Percentiles rank a stretch among this genome's conserved stretches.
Conservation (phyloP, 2,113 vertebrate genomes). For the Pyxicephalus adspersus region DNA sequence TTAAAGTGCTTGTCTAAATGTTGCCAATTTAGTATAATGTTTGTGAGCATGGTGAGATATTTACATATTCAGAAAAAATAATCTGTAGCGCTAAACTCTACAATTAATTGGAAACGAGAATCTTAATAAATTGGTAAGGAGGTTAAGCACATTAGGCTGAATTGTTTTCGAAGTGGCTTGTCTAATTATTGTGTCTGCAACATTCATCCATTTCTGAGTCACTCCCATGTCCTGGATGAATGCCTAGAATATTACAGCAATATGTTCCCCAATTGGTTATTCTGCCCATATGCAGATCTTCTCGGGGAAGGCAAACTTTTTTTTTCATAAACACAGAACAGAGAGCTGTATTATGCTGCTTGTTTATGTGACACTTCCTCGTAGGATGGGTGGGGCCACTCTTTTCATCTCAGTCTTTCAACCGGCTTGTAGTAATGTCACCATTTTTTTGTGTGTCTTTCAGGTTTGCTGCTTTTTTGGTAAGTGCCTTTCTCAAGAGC, state of each 20-base stretch:
- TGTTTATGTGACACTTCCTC: slow-evolving; percentile 49
- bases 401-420: slow-evolving; percentile 64
- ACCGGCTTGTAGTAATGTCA: slow-evolving; percentile 52
- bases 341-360: slow-evolving; percentile 53
- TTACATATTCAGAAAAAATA: slow-evolving; percentile 53
- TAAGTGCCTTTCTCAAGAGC: slow-evolving; percentile 83
- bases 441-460: neutral
- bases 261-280: slow-evolving; percentile 71
- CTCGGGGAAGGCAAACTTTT: slow-evolving; percentile 59
- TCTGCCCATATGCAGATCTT: slow-evolving; percentile 61
- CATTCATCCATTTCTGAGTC: slow-evolving; percentile 79
- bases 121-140: slow-evolving; percentile 68
- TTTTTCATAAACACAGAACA: slow-evolving; percentile 53
- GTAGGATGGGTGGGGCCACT: slow-evolving; percentile 26
- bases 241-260: slow-evolving; percentile 78
- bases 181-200: slow-evolving; percentile 81
- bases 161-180: slow-evolving; percentile 71
- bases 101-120: slow-evolving; percentile 67
- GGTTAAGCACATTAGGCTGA: slow-evolving; percentile 70
- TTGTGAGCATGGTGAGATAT: neutral
- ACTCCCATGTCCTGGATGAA: slow-evolving; percentile 76
- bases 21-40: neutral
- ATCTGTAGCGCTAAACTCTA: slow-evolving; percentile 64
- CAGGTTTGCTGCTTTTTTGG: slow-evolving; percentile 57
- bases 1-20: neutral